Base-by-base conservation (phyloP, 2,888 invertebrate genomes). In the Malacosoma neustria region DNA sequence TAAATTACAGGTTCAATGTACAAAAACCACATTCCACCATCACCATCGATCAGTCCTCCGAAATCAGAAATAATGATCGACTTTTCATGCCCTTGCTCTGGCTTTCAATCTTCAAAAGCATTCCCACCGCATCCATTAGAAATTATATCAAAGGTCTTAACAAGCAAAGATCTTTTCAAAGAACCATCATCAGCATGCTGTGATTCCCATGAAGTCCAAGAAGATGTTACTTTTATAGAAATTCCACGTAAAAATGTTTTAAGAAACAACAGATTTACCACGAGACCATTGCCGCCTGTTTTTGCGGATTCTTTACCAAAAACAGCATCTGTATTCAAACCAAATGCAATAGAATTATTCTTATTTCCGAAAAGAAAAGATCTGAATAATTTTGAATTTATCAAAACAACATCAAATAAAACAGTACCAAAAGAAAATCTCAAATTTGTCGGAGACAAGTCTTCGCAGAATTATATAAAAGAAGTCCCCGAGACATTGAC, bases 281-380 rank as follows among this genome's bases (percentile, higher is more conserved):
- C 40, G 12, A 33, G 57, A 40, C 45, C 57, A 1, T 51, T 60
- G 15, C 46, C 69, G 29, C 68, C 72, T 0, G 57, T 65, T 3
- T 52, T 72, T 3, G 67, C 74, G 4, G 58, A 45, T 7, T 7
- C 60, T 3, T 39, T 60, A 1, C 57, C 58, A 14, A 65, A 46
- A 35, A 48, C 57, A 2, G 41, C 53, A 11, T 48, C 57, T 4
- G 39, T 46, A 0, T 11, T 51, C 1, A 72, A 70, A 39, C 50
- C 69, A 1, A 79, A 73, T 49, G 49, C 66, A 2, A 56, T 82
- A 9, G 84, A 84, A 49, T 63, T 82, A 33, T 58, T 76, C 15
- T 44, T 82, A 9, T 71, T 74, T 41, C 82, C 84, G 0, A 76
- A 73, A 40, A 71, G 70, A 32, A 71, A 66, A 40, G 64, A 71